Percentiles rank a stretch among this genome's conserved stretches.
These are phyloP conservation scores for Crotalus tigris DNA, from an alignment of 2,113 vertebrate genomes.

Conservation along the genomic window DNA sequence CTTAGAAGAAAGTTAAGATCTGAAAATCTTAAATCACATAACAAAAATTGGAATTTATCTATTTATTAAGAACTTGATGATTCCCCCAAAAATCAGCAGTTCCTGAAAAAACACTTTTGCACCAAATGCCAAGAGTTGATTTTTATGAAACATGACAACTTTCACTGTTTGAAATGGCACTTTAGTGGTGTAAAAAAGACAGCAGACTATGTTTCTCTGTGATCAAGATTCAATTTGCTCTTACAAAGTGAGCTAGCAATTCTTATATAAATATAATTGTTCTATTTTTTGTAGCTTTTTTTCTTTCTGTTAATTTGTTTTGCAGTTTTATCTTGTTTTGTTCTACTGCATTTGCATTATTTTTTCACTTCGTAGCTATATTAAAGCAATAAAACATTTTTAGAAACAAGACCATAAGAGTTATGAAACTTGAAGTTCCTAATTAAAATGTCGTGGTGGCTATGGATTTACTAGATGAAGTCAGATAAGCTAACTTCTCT, in stretches of 20 bases:
- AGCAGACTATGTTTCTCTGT: neutral
- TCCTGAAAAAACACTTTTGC: neutral
- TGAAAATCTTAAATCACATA: neutral
- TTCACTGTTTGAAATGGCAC: neutral
- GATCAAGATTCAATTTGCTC: neutral
- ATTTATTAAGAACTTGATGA: neutral
- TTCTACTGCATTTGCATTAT: neutral
- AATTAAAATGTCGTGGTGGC: neutral
- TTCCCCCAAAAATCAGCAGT: neutral
- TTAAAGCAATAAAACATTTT: neutral
- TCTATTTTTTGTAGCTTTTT: neutral
- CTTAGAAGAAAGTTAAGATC: neutral
- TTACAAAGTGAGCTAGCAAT: neutral
- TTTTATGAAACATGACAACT: neutral
- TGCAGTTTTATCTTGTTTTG: neutral
- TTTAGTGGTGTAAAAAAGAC: neutral
- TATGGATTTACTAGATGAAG: neutral
- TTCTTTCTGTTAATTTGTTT: neutral
- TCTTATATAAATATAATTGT: neutral
- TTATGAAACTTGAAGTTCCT: neutral
- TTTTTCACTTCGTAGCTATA: neutral
- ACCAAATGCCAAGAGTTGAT: neutral
- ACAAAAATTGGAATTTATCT: neutral
- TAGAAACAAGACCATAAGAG: neutral
- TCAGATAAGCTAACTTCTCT: neutral